Evolutionary conservation across 2,797 vertebrate species (phyloP).

Genomic region (Poecilia picta): DNA sequence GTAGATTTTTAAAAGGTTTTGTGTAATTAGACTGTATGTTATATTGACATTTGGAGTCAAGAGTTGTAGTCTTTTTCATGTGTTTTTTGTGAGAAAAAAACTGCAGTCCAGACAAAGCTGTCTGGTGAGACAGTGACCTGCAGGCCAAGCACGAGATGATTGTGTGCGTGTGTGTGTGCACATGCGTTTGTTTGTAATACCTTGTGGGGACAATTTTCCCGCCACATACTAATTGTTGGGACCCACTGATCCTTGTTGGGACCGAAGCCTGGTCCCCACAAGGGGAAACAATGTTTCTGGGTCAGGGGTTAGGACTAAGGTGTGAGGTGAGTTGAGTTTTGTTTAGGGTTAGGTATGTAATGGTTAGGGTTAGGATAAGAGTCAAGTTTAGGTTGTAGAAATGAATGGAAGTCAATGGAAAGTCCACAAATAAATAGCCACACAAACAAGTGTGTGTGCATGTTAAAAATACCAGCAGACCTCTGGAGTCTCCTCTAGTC

Average conservation of each 20-base stretch:
- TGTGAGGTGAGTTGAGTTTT: not conserved
- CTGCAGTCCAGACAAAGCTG: slow-evolving; percentile 19
- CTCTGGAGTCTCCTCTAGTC: slow-evolving; percentile 63
- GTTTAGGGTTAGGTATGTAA: not conserved
- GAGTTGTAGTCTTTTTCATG: not conserved
- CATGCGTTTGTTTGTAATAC: slow-evolving; percentile 44
- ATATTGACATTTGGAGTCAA: not conserved
- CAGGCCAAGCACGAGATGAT: slow-evolving; percentile 49
- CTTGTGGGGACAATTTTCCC: not conserved
- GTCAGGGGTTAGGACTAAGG: not conserved
- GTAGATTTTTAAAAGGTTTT: too few species aligned
- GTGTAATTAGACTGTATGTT: not conserved
- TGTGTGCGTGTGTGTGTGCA: slow-evolving; percentile 51
- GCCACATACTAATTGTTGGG: too few species aligned
- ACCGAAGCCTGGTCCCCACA: too few species aligned
- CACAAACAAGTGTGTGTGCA: too few species aligned
- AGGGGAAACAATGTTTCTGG: not conserved
- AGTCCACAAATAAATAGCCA: not conserved
- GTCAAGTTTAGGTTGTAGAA: not conserved
- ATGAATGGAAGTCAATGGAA: not conserved
- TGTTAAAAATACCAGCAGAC: slow-evolving; percentile 70
- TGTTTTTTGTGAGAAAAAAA: slow-evolving; percentile 5
- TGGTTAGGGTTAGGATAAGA: not conserved
- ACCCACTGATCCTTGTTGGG: too few species aligned
- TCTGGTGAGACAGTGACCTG: slow-evolving; percentile 62